A percentile compares a stretch with the other conserved stretches of the same genome.
Conservation (phyloP, 1,140 invertebrate genomes). For the Archivesica marissinica region DNA sequence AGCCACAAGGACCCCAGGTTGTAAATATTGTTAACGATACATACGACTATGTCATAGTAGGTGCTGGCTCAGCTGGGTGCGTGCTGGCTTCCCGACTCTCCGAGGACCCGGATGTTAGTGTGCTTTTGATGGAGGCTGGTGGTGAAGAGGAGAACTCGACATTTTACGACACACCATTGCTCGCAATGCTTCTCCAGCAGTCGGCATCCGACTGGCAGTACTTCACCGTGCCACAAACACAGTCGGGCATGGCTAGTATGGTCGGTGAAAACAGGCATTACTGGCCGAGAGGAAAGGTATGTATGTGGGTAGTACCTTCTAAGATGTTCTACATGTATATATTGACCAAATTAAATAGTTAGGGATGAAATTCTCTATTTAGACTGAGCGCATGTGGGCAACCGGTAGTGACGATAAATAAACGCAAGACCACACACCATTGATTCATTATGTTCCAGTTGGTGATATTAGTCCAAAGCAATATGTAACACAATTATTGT, state of each 20-base stretch:
- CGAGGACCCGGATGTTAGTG: slow-evolving; percentile 89
- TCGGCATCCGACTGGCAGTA: slow-evolving; percentile 93
- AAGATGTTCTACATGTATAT: no score
- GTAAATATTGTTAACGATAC: neutral
- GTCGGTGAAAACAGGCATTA: slow-evolving; percentile 88
- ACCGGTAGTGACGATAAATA: no score
- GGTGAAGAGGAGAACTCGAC: slow-evolving; percentile 95
- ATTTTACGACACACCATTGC: slow-evolving; percentile 84
- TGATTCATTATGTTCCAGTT: no score
- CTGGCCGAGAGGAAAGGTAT: slow-evolving; percentile 81
- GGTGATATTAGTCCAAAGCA: no score
- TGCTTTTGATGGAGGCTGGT: slow-evolving; percentile 95
- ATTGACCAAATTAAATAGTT: no score
- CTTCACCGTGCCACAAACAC: slow-evolving; percentile 93
- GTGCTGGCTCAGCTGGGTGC: slow-evolving; percentile 96
- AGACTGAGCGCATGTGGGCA: no score
- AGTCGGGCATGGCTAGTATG: slow-evolving; percentile 87
- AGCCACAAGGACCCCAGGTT: neutral
- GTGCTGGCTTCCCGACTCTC: slow-evolving; percentile 96
- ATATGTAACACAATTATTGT: no score
- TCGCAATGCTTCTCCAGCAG: slow-evolving; percentile 39
- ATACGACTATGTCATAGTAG: slow-evolving; percentile 86
- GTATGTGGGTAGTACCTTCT: no score
- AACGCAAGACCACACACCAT: no score
- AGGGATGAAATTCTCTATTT: no score